Evolutionary conservation across 2,113 vertebrate species (phyloP).

Genomic region (Columba livia): DNA sequence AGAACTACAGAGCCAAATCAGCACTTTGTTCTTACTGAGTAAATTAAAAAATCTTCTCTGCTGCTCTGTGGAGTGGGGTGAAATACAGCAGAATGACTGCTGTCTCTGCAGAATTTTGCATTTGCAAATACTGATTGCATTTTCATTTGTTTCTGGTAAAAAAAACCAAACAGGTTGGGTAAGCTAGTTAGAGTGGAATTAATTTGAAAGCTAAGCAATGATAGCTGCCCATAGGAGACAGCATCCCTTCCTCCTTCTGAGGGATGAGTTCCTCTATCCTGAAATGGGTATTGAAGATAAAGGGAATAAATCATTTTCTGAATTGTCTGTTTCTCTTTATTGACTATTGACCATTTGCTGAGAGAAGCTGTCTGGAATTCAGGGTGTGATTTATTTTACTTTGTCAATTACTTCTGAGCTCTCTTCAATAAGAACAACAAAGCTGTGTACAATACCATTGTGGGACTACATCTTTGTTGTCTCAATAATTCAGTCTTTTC

Average conservation of each 20-base stretch:
- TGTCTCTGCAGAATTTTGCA: not conserved
- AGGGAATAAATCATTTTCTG: not conserved
- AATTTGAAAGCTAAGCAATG: not conserved
- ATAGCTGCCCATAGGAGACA: not conserved
- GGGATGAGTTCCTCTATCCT: not conserved
- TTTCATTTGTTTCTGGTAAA: not conserved
- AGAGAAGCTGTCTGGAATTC: not conserved
- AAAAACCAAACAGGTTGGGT: not conserved
- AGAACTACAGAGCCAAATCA: slow-evolving; percentile 24
- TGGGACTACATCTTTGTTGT: not conserved
- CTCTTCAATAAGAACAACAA: not conserved
- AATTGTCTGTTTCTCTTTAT: not conserved
- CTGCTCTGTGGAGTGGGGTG: not conserved
- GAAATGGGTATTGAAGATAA: not conserved
- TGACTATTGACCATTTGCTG: not conserved
- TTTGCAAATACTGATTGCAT: slow-evolving; percentile 6
- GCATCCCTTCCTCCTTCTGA: not conserved
- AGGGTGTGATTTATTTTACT: not conserved
- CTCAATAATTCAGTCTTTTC: not conserved
- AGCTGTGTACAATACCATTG: not conserved
- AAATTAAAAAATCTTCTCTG: not conserved
- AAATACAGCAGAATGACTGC: not conserved
- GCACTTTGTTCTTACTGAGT: not conserved
- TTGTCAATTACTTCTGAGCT: not conserved
- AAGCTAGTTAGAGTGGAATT: not conserved